phyloP scores from a whole-genome alignment of 2,113 vertebrate genomes.

The Myrmecophaga tridactyla region DNA sequence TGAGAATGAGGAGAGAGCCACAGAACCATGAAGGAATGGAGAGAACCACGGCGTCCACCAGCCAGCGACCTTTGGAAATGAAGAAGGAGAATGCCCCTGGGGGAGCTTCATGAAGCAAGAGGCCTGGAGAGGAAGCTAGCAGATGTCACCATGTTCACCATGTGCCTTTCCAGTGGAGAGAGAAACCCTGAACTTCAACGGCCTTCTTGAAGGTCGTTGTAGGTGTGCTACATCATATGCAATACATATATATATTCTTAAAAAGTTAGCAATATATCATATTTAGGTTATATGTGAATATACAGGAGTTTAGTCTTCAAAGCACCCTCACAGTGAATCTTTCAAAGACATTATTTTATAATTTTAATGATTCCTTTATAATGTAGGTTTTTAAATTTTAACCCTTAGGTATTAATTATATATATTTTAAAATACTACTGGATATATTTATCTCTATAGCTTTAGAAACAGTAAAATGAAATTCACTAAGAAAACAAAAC shows the following conservation, averaged over 20 bases:
- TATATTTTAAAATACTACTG: not conserved
- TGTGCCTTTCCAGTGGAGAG: no score
- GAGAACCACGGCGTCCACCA: no score
- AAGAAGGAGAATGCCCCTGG: no score
- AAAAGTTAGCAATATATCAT: not conserved
- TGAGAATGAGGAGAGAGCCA: no score
- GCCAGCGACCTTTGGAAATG: no score
- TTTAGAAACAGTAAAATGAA: not conserved
- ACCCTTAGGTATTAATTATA: not conserved
- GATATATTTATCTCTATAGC: not conserved
- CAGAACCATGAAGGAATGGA: no score
- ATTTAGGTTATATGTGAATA: not conserved
- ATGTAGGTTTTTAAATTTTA: not conserved
- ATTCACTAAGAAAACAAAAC: conserved; percentile 15
- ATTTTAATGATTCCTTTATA: not conserved
- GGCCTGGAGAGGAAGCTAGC: no score
- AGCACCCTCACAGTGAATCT: not conserved
- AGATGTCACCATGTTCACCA: no score
- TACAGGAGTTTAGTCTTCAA: not conserved
- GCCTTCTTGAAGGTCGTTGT: no score
- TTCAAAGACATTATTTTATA: not conserved
- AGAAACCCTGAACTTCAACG: no score
- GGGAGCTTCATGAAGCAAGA: no score
- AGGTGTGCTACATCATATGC: not conserved
- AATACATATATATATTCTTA: not conserved